Conservation (phyloP, 2,797 vertebrate genomes). For the Argentina silus region DNA sequence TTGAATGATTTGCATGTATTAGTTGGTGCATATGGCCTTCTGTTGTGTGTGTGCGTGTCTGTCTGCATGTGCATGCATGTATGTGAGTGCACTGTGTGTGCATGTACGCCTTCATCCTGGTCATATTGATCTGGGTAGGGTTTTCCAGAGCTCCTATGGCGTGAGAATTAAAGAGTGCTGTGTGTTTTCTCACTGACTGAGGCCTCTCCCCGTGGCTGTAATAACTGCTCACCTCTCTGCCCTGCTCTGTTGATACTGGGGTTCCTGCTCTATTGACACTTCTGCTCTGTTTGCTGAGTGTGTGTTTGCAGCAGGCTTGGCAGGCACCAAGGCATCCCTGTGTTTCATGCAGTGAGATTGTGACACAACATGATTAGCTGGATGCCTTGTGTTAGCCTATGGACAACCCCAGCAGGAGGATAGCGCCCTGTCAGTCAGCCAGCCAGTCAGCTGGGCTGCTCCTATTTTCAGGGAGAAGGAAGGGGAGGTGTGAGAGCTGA, state of each 20-base stretch:
- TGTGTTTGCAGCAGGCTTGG: not conserved
- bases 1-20: too few relatives aligned
- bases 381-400: too few relatives aligned
- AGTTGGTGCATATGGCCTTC: too few relatives aligned
- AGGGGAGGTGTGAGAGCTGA: conserved; percentile 17
- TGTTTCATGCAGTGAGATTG: not conserved
- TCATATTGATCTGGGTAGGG: conserved; percentile 35
- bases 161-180: not conserved
- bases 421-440: conserved; percentile 15
- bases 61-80: not conserved
- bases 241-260: not conserved
- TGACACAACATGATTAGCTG: too few relatives aligned
- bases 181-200: conserved; percentile 19
- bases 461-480: too few relatives aligned
- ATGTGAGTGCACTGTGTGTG: conserved; percentile 32
- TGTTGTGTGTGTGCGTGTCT: not conserved
- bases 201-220: conserved; percentile 3
- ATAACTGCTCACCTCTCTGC: conserved; percentile 19
- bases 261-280: not conserved
- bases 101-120: conserved; percentile 5
- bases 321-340: conserved; percentile 23
- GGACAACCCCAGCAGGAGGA: too few relatives aligned
- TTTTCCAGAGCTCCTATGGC: not conserved
- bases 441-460: not conserved
- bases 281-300: conserved; percentile 2